Evolutionary conservation across 2,888 invertebrate species (phyloP), one percentile per base, ranked within the genome.

Genomic region (Galerucella nymphaeae): DNA sequence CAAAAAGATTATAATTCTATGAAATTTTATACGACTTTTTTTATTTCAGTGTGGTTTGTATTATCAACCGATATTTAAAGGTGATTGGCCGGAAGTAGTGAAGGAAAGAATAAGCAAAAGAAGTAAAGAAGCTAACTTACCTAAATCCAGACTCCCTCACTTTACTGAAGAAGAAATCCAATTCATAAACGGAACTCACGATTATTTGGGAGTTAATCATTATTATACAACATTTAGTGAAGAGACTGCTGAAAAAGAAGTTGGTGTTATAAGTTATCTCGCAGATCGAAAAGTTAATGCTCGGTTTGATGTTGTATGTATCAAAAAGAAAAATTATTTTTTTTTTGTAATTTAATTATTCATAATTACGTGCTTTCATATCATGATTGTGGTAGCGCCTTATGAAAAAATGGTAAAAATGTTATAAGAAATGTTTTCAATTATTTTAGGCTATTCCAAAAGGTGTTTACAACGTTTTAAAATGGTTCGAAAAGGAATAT

Each of bases 201-300:
- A 95, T 82, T 94, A 92, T 84, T 87, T 94, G 70, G 94, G 93
- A 1, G 84, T 94, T n/a, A 95, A 95, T 83, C 69, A 73, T 8
- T 95, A 95, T 82, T 91, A 93, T 0, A 89, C 91, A 0, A 86
- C 86, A 76, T 79, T 91, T 78, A 88, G 85, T 14, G 38, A 65
- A 11, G 70, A 77, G 57, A 50, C 66, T 2, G 30, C 57, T 1
- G 77, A 77, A 55, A 38, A 58, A 10, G 41, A 63, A n/a, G 64
- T 20, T 23, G 50, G 50, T 10, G 13, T 16, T 9, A 48, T 66
- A 11, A 68, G 73, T 48, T 77, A 74, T 23, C 9, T 42, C 9
- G 72, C 66, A 18, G 77, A 77, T 59, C 30, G 70, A 4, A 72
- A 70, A 9, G 58, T 53, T 10, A 59, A 63, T 1, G 30, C 58